Evolutionary conservation across 2,113 vertebrate species (phyloP).

Genomic region (Bujurquina vittata): DNA sequence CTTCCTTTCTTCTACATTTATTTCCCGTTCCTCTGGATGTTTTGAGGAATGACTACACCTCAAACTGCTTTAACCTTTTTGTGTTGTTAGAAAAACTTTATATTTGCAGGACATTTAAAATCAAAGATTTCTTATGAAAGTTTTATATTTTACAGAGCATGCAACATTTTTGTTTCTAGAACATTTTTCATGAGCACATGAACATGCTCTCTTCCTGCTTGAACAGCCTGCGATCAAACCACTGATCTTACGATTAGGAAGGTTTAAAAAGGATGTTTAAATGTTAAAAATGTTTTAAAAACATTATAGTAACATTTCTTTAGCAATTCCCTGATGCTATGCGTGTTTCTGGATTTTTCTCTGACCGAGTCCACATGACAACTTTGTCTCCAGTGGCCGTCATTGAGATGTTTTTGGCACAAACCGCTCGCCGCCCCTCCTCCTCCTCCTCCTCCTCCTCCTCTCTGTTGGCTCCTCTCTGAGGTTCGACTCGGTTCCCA

Average conservation of each 20-base stretch:
- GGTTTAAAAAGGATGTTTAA: too few relatives aligned
- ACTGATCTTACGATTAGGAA: too few relatives aligned
- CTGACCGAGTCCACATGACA: conserved; percentile 90
- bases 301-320: neutral
- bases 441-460: conserved; percentile 58
- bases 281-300: neutral
- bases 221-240: too few relatives aligned
- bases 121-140: neutral
- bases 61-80: too few relatives aligned
- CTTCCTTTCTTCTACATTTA: too few relatives aligned
- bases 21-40: too few relatives aligned
- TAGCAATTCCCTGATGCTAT: neutral
- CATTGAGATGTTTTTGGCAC: conserved; percentile 89
- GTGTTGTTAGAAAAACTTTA: neutral
- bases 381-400: conserved; percentile 87
- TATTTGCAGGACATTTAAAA: neutral
- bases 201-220: neutral
- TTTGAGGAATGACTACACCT: too few relatives aligned
- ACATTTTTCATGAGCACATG: neutral
- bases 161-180: neutral
- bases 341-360: neutral
- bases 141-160: too few relatives aligned
- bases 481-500: neutral
- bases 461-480: neutral
- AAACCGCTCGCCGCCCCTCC: conserved; percentile 70